phyloP scores from a whole-genome alignment of 2,797 vertebrate genomes.

The Pempheris klunzingeri region DNA sequence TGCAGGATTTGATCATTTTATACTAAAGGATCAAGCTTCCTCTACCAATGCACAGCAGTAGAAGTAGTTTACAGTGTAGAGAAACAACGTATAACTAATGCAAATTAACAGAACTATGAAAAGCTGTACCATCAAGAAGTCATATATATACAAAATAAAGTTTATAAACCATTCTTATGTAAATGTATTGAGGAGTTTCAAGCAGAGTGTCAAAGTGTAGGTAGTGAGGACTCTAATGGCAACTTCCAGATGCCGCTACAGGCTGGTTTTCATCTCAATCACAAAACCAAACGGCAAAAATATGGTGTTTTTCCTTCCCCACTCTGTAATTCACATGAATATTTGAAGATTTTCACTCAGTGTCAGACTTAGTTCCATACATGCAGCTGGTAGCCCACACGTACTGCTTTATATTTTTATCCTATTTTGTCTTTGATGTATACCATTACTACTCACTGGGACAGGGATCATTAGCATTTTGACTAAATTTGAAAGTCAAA shows the following conservation, averaged over 20 bases:
- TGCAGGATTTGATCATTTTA: too few species aligned
- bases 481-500: slow-evolving; percentile 48
- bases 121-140: neutral
- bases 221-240: neutral
- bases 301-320: neutral
- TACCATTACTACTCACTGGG: slow-evolving; percentile 12
- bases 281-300: slow-evolving; percentile 3
- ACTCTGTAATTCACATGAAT: neutral
- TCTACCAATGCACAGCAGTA: too few species aligned
- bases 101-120: neutral
- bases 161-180: neutral
- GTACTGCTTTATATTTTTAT: slow-evolving; percentile 25
- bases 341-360: slow-evolving; percentile 7
- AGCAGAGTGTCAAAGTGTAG: neutral
- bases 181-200: neutral
- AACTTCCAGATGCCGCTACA: neutral
- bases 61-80: neutral
- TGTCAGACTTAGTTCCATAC: slow-evolving; percentile 18
- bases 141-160: neutral
- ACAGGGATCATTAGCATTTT: slow-evolving; percentile 39
- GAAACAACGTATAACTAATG: neutral
- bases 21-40: too few species aligned
- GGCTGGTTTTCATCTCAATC: neutral
- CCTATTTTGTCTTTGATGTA: slow-evolving; percentile 23
- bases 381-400: slow-evolving; percentile 21